Conservation (phyloP, 2,888 invertebrate species). For the Melinaea menophilus region DNA sequence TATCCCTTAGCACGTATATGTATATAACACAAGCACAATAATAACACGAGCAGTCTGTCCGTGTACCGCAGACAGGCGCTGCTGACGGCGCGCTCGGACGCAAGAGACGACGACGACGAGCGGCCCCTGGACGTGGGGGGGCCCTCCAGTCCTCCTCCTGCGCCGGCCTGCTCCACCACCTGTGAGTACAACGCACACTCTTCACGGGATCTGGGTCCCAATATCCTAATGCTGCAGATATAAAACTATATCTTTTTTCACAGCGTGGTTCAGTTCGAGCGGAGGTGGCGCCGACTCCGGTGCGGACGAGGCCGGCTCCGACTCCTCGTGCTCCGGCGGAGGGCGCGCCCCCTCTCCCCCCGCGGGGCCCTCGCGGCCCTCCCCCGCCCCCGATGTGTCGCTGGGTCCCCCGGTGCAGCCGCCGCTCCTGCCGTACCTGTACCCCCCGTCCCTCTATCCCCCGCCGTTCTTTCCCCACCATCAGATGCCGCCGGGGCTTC, state of each 20-base stretch:
- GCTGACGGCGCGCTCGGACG: slow-evolving; percentile 84
- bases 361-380: slow-evolving; percentile 80
- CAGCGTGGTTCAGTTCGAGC: slow-evolving; percentile 83
- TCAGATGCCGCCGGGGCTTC: slow-evolving; percentile 88
- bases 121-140: slow-evolving; percentile 92
- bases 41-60: slow-evolving; percentile 75
- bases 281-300: slow-evolving; percentile 74
- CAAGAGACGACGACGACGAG: slow-evolving; percentile 88
- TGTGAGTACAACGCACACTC: slow-evolving; percentile 51
- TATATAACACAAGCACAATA: slow-evolving; percentile 34
- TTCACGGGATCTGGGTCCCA: neutral
- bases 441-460: slow-evolving; percentile 92
- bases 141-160: slow-evolving; percentile 88
- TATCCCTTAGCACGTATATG: no score
- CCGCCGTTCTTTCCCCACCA: slow-evolving; percentile 85
- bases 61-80: slow-evolving; percentile 86
- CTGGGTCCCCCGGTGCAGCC: slow-evolving; percentile 96
- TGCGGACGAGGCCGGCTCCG: slow-evolving; percentile 84
- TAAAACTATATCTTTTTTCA: slow-evolving; percentile 36
- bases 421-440: slow-evolving; percentile 94
- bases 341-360: slow-evolving; percentile 74
- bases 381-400: slow-evolving; percentile 94
- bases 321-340: slow-evolving; percentile 85
- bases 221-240: neutral
- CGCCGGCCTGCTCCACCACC: slow-evolving; percentile 65